These are phyloP conservation scores for Agrenia bidenticulata DNA, from an alignment of 2,888 invertebrate species.

Conservation along the genomic window DNA sequence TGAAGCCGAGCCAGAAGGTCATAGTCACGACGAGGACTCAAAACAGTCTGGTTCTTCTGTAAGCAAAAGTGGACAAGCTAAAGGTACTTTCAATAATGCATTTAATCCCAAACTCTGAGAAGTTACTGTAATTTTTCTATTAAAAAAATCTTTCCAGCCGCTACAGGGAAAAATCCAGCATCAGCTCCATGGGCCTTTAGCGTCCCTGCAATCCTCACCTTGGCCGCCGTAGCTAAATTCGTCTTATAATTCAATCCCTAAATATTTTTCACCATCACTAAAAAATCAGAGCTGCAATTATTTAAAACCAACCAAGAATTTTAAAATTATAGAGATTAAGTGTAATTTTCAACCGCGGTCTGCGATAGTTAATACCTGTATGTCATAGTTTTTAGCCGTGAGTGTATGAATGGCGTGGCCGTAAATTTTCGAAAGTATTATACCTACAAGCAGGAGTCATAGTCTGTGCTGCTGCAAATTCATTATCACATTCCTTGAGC, in stretches of 20 bases:
- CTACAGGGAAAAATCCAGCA: conserved; percentile 36
- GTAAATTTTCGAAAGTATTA: too few relatives aligned
- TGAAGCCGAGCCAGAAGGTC: conserved; percentile 36
- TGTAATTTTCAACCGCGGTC: too few relatives aligned
- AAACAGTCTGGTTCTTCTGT: conserved; percentile 34
- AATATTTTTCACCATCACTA: too few relatives aligned
- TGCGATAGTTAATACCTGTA: too few relatives aligned
- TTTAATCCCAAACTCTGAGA: not conserved
- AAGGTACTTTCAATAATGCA: conserved; percentile 14
- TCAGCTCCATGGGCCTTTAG: conserved; percentile 36
- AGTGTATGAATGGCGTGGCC: too few relatives aligned
- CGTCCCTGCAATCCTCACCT: conserved; percentile 38
- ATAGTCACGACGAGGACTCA: conserved; percentile 38
- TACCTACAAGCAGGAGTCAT: too few relatives aligned
- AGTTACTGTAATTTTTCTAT: not conserved
- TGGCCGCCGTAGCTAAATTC: conserved; percentile 39
- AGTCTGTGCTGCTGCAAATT: too few relatives aligned
- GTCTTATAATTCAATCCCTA: conserved; percentile 29
- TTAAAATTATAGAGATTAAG: too few relatives aligned
- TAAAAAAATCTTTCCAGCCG: conserved; percentile 20
- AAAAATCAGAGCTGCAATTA: too few relatives aligned
- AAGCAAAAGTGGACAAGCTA: conserved; percentile 38
- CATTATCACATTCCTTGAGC: too few relatives aligned
- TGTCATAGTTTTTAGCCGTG: too few relatives aligned
- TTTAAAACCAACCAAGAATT: too few relatives aligned